phyloP scores from a whole-genome alignment of 2,888 invertebrate species.

The Drosophila gaucha region DNA sequence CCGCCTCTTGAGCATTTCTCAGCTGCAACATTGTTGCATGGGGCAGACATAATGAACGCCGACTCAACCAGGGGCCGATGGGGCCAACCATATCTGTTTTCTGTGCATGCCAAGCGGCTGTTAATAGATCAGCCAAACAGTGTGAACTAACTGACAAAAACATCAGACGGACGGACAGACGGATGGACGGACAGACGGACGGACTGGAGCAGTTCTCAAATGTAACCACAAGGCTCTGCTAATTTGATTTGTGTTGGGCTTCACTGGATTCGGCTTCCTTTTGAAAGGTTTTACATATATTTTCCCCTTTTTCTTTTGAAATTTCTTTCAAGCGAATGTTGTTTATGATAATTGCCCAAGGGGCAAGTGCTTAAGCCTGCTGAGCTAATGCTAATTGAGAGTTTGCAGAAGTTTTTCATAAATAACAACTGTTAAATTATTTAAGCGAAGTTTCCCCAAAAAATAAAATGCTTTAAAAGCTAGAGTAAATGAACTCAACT shows the following conservation, averaged over 20 bases:
- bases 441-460: not conserved
- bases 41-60: conserved; percentile 62
- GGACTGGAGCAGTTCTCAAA: not conserved
- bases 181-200: not conserved
- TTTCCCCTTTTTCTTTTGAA: not conserved
- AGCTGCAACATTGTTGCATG: conserved; percentile 74
- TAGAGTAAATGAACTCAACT: not conserved
- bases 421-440: not conserved
- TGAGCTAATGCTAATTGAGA: conserved; percentile 20
- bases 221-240: conserved; percentile 8
- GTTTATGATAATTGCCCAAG: conserved; percentile 34
- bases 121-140: conserved; percentile 74
- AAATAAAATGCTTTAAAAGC: too few relatives aligned
- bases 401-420: conserved; percentile 7
- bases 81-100: conserved; percentile 29
- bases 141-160: conserved; percentile 55
- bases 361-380: not conserved
- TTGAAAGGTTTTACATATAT: conserved; percentile 14
- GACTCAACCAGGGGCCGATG: conserved; percentile 1
- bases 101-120: conserved; percentile 47
- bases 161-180: conserved; percentile 12
- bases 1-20: conserved; percentile 67
- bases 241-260: conserved; percentile 38
- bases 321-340: conserved; percentile 23
- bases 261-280: conserved; percentile 34